Evolutionary conservation across 53 echinoderm and acorn worm genomes (phyloP).

Genomic region (Echinometra lucunter): DNA sequence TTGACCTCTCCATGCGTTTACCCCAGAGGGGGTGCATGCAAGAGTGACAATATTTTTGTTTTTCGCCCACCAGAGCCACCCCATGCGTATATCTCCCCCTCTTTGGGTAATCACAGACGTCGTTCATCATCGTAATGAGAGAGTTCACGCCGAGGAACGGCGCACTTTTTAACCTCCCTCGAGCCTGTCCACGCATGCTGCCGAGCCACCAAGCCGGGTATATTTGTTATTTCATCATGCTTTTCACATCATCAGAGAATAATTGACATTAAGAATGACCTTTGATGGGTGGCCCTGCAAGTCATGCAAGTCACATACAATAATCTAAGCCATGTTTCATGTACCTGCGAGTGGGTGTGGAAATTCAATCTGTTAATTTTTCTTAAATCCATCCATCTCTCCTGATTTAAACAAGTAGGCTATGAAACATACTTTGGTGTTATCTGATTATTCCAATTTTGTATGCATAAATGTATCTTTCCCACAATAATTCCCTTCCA

Average conservation of each 20-base stretch:
- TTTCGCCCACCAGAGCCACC: neutral
- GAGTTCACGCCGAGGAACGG: neutral
- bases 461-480: no score
- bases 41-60: no score
- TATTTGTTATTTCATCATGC: constrained; percentile 5
- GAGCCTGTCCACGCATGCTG: neutral
- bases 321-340: neutral
- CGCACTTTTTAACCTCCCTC: neutral
- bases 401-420: no score
- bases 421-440: no score
- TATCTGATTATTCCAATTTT: no score
- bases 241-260: neutral
- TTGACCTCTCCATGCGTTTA: neutral
- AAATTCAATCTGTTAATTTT: neutral
- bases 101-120: neutral
- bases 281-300: neutral
- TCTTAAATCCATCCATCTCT: neutral
- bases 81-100: neutral
- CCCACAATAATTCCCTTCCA: no score
- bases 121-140: neutral
- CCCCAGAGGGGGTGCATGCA: no score
- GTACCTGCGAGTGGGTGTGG: neutral
- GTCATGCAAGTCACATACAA: constrained; percentile 3
- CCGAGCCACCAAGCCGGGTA: neutral
- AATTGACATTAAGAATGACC: neutral